Evolutionary conservation across 2,888 invertebrate genomes (phyloP).

Genomic region (Halocaridina rubra): DNA sequence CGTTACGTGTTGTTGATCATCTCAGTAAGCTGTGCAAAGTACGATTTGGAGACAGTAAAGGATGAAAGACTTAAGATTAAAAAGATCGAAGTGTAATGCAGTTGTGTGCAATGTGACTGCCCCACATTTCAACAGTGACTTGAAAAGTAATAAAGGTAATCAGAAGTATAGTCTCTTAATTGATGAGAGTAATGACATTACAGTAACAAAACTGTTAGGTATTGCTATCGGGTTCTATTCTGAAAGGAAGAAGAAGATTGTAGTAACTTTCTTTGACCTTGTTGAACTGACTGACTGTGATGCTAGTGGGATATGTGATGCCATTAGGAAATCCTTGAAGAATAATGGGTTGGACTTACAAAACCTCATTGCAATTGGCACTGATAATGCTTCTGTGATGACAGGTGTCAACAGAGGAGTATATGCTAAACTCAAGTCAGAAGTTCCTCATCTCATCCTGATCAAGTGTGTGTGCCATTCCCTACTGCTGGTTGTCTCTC

Average conservation of each 20-base stretch:
- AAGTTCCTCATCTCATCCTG: too few relatives aligned
- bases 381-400: too few relatives aligned
- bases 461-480: too few relatives aligned
- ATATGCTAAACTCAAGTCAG: not conserved
- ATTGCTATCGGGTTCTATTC: conserved; percentile 13
- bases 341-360: not conserved
- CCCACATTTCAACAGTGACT: conserved; percentile 10
- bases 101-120: conserved; percentile 15
- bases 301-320: not conserved
- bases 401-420: conserved; percentile 6
- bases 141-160: not conserved
- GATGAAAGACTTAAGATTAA: not conserved
- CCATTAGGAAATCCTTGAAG: not conserved
- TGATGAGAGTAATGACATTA: too few relatives aligned
- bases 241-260: not conserved
- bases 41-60: not conserved
- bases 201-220: too few relatives aligned
- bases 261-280: not conserved
- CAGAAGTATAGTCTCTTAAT: not conserved
- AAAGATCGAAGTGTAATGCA: conserved; percentile 4
- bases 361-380: not conserved
- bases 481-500: too few relatives aligned
- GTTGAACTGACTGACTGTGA: not conserved
- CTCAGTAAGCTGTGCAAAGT: conserved; percentile 3
- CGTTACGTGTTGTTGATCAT: conserved; percentile 2